Conservation (phyloP, 1,140 invertebrate genomes). For the Pissodes strobi region DNA sequence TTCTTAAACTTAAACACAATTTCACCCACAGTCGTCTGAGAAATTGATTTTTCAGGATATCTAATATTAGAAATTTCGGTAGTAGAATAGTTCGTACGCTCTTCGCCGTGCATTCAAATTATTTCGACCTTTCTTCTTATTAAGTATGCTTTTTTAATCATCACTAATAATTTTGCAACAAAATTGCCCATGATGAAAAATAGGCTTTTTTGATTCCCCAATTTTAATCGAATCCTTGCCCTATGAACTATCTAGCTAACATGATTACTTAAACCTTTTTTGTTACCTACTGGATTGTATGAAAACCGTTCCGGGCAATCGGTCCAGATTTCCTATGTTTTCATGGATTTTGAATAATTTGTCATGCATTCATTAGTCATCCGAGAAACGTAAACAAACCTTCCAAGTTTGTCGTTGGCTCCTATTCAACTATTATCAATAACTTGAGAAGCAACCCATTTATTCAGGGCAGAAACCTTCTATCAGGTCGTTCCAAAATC, state of each 20-base stretch:
- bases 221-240: no score
- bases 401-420: slow-evolving; percentile 43
- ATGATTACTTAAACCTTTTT: not conserved
- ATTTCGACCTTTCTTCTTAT: no score
- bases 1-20: no score
- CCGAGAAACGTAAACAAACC: slow-evolving; percentile 45
- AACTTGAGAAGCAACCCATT: slow-evolving; percentile 43
- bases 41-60: no score
- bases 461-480: slow-evolving; percentile 44
- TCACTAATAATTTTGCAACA: no score
- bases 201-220: no score
- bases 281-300: not conserved
- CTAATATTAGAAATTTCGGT: no score
- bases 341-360: slow-evolving; percentile 42
- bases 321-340: slow-evolving; percentile 36
- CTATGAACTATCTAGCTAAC: not conserved
- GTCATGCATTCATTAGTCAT: slow-evolving; percentile 47
- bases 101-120: no score
- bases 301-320: slow-evolving; percentile 9
- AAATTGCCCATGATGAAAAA: no score
- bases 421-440: slow-evolving; percentile 43
- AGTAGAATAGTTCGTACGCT: no score
- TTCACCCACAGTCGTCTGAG: no score
- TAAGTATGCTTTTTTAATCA: no score
- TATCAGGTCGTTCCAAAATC: slow-evolving; percentile 43